These are phyloP conservation scores for Ochotona curzoniae DNA, from an alignment of 2,113 vertebrate genomes.

Conservation along the genomic window DNA sequence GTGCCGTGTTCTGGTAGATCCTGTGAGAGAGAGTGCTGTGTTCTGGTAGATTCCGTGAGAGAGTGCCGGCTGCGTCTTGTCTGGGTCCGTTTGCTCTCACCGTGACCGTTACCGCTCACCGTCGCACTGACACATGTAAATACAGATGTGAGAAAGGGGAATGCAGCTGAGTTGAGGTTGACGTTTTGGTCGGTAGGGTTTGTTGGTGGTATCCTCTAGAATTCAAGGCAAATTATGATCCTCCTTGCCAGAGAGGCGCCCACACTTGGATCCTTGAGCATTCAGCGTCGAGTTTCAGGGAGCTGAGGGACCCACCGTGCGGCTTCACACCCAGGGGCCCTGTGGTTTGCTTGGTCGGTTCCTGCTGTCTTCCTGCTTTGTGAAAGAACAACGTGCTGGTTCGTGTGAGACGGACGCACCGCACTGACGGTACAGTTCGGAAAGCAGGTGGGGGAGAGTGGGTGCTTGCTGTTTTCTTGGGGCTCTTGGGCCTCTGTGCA, in stretches of 20 bases:
- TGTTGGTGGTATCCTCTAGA: neutral
- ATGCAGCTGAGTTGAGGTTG: slow-evolving; percentile 11
- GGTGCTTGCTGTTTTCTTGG: slow-evolving; percentile 21
- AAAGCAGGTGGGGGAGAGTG: slow-evolving; percentile 31
- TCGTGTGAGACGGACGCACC: neutral
- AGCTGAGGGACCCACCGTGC: neutral
- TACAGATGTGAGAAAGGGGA: neutral
- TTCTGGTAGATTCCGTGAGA: neutral
- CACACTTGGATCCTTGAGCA: neutral
- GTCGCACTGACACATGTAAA: neutral
- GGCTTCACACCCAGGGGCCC: neutral
- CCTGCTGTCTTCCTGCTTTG: neutral
- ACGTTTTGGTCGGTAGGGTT: slow-evolving; percentile 27
- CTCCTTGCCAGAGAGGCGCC: neutral
- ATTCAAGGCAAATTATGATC: slow-evolving; percentile 1
- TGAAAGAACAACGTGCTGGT: slow-evolving; percentile 6
- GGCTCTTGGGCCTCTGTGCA: neutral
- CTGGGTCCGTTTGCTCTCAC: slow-evolving; percentile 33
- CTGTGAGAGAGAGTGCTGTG: neutral
- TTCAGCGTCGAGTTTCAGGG: neutral
- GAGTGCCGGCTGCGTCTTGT: slow-evolving; percentile 30
- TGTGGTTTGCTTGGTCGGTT: slow-evolving; percentile 23
- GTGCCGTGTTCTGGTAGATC: no score
- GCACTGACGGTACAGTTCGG: neutral
- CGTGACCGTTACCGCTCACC: neutral